A percentile compares a stretch with the other conserved stretches of the same genome.
These are phyloP conservation scores for Antheraea pernyi DNA, from an alignment of 1,140 invertebrate genomes.

Conservation along the genomic window DNA sequence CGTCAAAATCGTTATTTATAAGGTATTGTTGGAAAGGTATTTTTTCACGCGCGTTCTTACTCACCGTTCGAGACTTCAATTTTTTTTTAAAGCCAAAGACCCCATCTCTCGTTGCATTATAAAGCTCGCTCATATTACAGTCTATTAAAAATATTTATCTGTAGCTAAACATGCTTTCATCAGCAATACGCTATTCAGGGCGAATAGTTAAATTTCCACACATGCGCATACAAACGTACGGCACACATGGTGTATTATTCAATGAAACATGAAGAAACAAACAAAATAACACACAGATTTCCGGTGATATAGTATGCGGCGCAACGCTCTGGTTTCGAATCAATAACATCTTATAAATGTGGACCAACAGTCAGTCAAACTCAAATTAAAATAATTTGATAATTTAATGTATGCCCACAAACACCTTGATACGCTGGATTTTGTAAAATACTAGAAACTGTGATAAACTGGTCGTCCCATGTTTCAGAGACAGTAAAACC, in stretches of 20 bases:
- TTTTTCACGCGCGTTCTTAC: background rate
- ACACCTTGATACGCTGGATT: no score
- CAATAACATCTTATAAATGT: background rate
- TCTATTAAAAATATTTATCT: background rate
- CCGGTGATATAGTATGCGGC: background rate
- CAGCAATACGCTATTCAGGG: background rate
- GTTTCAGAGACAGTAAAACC: no score
- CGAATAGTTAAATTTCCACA: background rate
- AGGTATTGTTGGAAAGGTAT: slow-evolving; percentile 4
- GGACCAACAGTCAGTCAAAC: background rate
- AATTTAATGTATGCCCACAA: no score
- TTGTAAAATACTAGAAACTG: no score
- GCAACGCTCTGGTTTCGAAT: background rate
- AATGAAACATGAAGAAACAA: background rate
- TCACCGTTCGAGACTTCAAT: background rate
- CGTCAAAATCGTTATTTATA: slow-evolving; percentile 11
- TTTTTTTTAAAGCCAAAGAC: background rate
- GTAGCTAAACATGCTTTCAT: background rate
- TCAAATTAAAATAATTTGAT: no score
- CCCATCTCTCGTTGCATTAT: background rate
- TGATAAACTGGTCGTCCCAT: no score
- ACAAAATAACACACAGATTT: background rate
- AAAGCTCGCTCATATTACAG: background rate
- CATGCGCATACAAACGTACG: background rate
- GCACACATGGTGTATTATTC: background rate